Evolutionary conservation across 1,140 invertebrate genomes (phyloP), one percentile per base, ranked within the genome.

Genomic region (Heliconius nattereri): DNA sequence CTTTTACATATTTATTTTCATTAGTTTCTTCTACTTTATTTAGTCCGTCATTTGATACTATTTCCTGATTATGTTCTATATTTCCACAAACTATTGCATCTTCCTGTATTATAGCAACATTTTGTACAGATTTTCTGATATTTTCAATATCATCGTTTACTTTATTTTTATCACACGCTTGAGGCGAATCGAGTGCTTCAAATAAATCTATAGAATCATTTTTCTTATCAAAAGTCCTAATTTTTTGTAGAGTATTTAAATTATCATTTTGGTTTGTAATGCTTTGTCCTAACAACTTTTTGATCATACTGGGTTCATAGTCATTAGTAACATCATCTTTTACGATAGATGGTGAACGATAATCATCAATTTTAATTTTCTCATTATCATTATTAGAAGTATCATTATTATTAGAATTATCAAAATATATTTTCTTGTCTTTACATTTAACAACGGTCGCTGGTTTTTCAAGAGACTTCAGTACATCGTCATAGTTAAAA

Each of bases 181-280:
- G 11, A 35, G 90, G 89, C 0, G 91, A 92, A 19, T 91, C 90
- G 16, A 81, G 78, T 49, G 77, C 86, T 73, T 90, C 89, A 81
- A 92, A 94, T 23, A 92, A 79, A 76, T 94, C 91, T 11, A 92
- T 79, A 8, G 92, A 94, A 49, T 86, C 78, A 49, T 88, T 79
- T 81, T 86, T 89, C 72, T 91, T 72, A 16, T 76, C n/a, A 60
- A 57, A 35, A 66, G 29, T 26, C 60, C 79, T 79, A 7, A 71
- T 32, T 81, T 78, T 75, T 3, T 81, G 23, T 29, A 57, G 11
- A 8, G 23, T 23, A 13, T 37, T 76, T 71, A 49, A 29, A 40
- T 52, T 37, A 19, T 77, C 45, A 35, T 52, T 29, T 71, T 87
- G 83, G 40, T 77, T 84, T 66, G 84, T 80, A 5, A 88, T 82